Evolutionary conservation across 2,888 invertebrate genomes (phyloP), one percentile per base, ranked within the genome.

Genomic region (Amiota communis): DNA sequence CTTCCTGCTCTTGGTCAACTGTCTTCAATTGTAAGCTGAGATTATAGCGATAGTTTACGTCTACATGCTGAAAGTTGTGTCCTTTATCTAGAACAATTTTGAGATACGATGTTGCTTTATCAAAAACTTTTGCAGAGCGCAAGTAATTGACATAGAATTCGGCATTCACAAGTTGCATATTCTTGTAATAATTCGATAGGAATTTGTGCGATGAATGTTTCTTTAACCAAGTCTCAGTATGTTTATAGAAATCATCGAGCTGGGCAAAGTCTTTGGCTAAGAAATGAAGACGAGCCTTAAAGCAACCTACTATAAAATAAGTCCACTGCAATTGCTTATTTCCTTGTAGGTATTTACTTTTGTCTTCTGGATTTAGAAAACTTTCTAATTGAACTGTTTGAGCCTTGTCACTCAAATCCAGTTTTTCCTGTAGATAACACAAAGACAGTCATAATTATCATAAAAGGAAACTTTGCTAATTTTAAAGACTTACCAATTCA

Each of bases 271-370:
- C 79, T 2, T 85, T 79, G 23, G 80, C 82, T 1, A 90, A 79
- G 11, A 84, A 89, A 61, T 80, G 72, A 1, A 87, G 78, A 3
- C 88, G 84, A 0, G 88, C 88, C 77, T 85, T 82, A 0, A 88
- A 77, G 47, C 86, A 86, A 10, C 88, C 89, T 10, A 86, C 77
- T 46, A 81, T 74, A 4, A 88, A 87, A 15, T 79, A 82, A 13
- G 82, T 77, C 82, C 86, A 85, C 72, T 81, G 80, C 46, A 88
- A 74, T 72, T 84, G 80, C n/a, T 75, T 74, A 49, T 73, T 78
- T 8, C 79, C 36, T 1, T 77, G 75, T 12, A 81, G 12, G 0
- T 71, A 8, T 1, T 79, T 72, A 63, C 76, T 75, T 2, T 74
- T 76, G 20, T 57, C 20, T 12, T 71, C 15, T 0, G 72, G 53